These are phyloP conservation scores for Scaptodrosophila latifasciaeformis DNA, from an alignment of 2,888 invertebrate genomes.

Conservation along the genomic window DNA sequence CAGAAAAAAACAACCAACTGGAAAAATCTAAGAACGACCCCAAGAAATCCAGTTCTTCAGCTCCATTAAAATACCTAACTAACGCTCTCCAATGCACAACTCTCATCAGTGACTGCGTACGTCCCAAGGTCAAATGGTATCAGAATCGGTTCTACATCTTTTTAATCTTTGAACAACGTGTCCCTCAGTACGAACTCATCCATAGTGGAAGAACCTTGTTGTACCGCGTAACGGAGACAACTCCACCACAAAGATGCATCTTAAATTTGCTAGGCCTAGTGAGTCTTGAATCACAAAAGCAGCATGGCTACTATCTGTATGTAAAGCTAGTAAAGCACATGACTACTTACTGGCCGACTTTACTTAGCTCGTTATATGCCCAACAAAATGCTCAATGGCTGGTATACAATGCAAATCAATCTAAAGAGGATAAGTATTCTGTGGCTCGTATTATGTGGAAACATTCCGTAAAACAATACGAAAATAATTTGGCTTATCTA, in stretches of 20 bases:
- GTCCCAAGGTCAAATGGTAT: conserved; percentile 44
- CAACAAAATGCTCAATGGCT: conserved; percentile 45
- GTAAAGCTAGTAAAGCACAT: conserved; percentile 39
- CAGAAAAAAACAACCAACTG: too few relatives aligned
- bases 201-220: conserved; percentile 19
- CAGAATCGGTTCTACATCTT: conserved; percentile 33
- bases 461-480: too few relatives aligned
- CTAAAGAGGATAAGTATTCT: too few relatives aligned
- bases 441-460: too few relatives aligned
- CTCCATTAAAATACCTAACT: too few relatives aligned
- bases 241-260: conserved; percentile 39
- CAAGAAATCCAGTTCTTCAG: not conserved
- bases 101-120: conserved; percentile 9
- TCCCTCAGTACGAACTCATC: conserved; percentile 34
- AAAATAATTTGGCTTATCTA: too few relatives aligned
- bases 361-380: conserved; percentile 29
- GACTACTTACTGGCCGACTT: conserved; percentile 32
- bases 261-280: conserved; percentile 41
- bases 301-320: conserved; percentile 36
- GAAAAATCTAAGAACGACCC: not conserved
- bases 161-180: conserved; percentile 39
- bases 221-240: conserved; percentile 22
- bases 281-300: conserved; percentile 27
- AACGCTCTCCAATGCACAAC: conserved; percentile 8
- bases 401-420: conserved; percentile 32